phyloP scores from a whole-genome alignment of 2,888 invertebrate genomes.

The Nomada ferruginata region DNA sequence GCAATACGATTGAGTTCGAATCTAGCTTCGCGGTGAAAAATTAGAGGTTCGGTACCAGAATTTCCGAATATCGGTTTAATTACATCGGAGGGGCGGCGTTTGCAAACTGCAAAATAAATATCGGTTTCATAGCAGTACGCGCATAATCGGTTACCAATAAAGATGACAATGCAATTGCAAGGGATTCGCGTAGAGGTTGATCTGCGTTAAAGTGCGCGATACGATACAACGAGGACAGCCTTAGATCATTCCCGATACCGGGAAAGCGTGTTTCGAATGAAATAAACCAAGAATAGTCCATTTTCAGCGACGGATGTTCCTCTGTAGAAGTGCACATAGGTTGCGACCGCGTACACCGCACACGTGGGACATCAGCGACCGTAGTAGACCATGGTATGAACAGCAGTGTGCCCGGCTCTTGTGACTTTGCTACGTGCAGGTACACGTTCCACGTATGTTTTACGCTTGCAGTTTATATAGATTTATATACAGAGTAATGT shows the following conservation, averaged over 20 bases:
- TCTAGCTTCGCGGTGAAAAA: background rate
- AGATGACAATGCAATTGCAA: slow-evolving; percentile 50
- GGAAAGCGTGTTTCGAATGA: slow-evolving; percentile 45
- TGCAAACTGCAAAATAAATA: background rate
- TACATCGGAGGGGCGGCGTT: background rate
- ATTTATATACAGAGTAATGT: slow-evolving; percentile 38
- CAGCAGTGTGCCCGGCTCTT: slow-evolving; percentile 34
- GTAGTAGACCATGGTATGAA: slow-evolving; percentile 47
- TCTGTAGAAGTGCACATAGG: background rate
- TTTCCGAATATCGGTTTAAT: no score
- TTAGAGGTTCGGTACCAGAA: no score
- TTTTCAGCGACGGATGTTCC: slow-evolving; percentile 23
- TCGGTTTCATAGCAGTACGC: background rate
- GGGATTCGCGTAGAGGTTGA: slow-evolving; percentile 39
- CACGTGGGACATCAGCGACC: slow-evolving; percentile 24
- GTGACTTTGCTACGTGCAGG: slow-evolving; percentile 4
- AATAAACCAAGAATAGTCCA: slow-evolving; percentile 53
- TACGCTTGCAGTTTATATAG: slow-evolving; percentile 45
- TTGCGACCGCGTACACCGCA: background rate
- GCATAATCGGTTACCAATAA: slow-evolving; percentile 48
- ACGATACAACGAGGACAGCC: background rate
- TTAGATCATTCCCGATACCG: background rate
- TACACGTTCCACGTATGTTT: slow-evolving; percentile 26
- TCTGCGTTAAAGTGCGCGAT: slow-evolving; percentile 38
- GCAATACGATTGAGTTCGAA: background rate